Evolutionary conservation across 2,888 invertebrate species (phyloP), one percentile per base, ranked within the genome.

Genomic region (Microplitis manilae): DNA sequence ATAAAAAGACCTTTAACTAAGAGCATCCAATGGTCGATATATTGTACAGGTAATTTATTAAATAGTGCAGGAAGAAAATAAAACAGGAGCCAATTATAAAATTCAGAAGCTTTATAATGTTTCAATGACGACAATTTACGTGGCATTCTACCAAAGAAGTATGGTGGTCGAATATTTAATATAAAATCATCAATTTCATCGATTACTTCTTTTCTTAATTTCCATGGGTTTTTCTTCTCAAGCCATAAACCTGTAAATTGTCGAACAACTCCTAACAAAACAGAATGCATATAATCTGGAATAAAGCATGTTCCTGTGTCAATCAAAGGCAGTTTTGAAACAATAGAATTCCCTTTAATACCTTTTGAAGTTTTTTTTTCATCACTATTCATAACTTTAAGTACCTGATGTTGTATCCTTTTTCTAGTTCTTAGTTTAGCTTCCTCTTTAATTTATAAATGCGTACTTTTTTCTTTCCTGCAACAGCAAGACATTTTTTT

Each of bases 271-370:
- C 79, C 77, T 65, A 80, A 61, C 9, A 79, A 65, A 4, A 73
- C 75, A 13, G 75, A 72, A 72, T 81, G 80, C 79, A 80, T 78
- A 61, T 59, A 80, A 68, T 81, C 80, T 4, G 80, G 77, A 9
- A 81, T 7, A 15, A 76, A 39, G 68, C 76, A 80, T 59, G 78
- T 80, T 59, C 78, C 75, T 6, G 75, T 15, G 20, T 73, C 77
- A 65, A 75, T 7, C 30, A 77, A 60, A 69, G 80, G 81, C 6
- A 80, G 69, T 40, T 6, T 6, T 9, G 79, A 68, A 17, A 80
- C 17, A 13, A 80, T 60, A 6, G 81, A 74, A 5, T 68, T 40
- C 8, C 79, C 80, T 79, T 77, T 80, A 17, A 80, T 74, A 30
- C 77, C 74, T 50, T 61, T 9, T 76, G 9, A 77, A 76, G 20